Conservation (phyloP, 2,888 invertebrate genomes). For the Rotaria socialis region DNA sequence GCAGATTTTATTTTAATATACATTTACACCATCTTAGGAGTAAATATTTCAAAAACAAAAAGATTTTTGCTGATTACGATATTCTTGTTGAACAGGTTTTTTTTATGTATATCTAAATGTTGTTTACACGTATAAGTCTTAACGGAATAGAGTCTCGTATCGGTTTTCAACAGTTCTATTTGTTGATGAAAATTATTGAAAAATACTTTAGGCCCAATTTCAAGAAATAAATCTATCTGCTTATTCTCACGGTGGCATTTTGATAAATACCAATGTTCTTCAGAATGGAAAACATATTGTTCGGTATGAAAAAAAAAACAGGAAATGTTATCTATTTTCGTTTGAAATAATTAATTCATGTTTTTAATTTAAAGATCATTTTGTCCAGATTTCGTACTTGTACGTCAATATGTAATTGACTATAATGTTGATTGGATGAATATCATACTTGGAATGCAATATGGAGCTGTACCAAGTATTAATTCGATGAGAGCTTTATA, state of each 20-base stretch:
- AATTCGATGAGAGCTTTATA: constrained; percentile 88
- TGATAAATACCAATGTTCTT: constrained; percentile 84
- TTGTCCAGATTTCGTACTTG: constrained; percentile 87
- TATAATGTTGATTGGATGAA: constrained; percentile 81
- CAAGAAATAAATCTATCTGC: constrained; percentile 82
- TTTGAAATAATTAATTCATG: neutral
- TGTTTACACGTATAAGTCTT: neutral
- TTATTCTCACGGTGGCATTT: constrained; percentile 74
- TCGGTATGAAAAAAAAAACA: constrained; percentile 62
- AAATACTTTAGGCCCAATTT: constrained; percentile 73
- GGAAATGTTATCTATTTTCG: no score
- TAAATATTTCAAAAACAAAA: neutral
- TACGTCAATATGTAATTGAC: constrained; percentile 87
- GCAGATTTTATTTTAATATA: neutral
- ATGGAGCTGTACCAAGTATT: constrained; percentile 87
- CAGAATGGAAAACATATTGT: constrained; percentile 85
- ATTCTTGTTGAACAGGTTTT: constrained; percentile 81
- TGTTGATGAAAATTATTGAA: neutral
- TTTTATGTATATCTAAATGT: constrained; percentile 44
- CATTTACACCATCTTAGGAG: neutral
- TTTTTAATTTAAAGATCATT: constrained; percentile 67
- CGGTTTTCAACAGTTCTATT: neutral
- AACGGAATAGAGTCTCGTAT: neutral
- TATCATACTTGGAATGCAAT: constrained; percentile 82
- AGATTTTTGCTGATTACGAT: constrained; percentile 87